Conservation (phyloP, 2,113 vertebrate species). For the Kobus ellipsiprymnus region DNA sequence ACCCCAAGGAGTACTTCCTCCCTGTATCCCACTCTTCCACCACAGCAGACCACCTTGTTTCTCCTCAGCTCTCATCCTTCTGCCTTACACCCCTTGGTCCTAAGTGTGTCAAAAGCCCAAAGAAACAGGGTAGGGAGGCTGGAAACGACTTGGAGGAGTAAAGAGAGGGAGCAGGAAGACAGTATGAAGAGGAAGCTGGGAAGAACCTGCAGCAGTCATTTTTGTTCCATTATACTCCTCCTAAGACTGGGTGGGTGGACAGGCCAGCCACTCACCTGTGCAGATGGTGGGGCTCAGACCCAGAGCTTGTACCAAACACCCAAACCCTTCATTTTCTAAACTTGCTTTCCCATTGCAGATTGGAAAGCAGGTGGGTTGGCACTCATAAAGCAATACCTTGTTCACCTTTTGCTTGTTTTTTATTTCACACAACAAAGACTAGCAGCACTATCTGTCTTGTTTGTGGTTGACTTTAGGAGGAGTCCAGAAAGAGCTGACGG, state of each 20-base stretch:
- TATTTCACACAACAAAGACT: not conserved
- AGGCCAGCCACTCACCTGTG: not conserved
- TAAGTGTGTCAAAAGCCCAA: not conserved
- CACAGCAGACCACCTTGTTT: not conserved
- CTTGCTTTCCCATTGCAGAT: no score
- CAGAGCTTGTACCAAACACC: not conserved
- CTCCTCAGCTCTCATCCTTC: not conserved
- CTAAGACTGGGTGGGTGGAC: not conserved
- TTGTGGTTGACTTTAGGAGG: not conserved
- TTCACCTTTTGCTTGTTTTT: not conserved
- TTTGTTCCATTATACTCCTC: not conserved
- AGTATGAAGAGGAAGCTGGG: not conserved
- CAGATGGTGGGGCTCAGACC: not conserved
- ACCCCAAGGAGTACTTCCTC: not conserved
- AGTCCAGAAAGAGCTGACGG: not conserved
- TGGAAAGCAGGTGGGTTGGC: not conserved
- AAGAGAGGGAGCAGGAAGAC: not conserved
- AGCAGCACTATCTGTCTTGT: not conserved
- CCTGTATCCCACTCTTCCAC: not conserved
- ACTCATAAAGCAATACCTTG: not conserved
- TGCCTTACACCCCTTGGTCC: not conserved
- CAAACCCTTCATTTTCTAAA: not conserved
- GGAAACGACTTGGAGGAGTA: not conserved
- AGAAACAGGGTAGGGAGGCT: not conserved
- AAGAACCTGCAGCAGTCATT: not conserved